Conservation (phyloP, 2,113 vertebrate species). For the Pterophyllum scalare region DNA sequence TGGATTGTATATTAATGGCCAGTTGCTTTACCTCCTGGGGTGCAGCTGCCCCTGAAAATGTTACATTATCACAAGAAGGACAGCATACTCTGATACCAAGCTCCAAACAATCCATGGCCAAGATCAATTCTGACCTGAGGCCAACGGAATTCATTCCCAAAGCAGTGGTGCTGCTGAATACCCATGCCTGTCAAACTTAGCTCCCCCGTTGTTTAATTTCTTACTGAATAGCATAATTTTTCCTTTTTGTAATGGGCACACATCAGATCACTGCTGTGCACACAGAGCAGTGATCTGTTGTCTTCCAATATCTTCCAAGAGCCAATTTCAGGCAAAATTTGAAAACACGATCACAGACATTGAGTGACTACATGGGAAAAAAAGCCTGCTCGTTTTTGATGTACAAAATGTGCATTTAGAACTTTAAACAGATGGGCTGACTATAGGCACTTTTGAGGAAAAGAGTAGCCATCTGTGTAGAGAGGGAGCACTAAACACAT, state of each 20-base stretch:
- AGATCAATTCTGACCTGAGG: background rate
- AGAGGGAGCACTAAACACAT: background rate
- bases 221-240: background rate
- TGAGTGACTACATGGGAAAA: background rate
- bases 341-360: background rate
- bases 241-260: background rate
- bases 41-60: background rate
- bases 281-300: background rate
- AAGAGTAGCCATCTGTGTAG: background rate
- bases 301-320: background rate
- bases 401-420: background rate
- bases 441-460: background rate
- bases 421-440: background rate
- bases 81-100: background rate
- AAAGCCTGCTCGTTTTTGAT: background rate
- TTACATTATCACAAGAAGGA: background rate
- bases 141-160: background rate
- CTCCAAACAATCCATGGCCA: background rate
- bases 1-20: background rate
- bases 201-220: background rate
- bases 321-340: conserved; percentile 4
- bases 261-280: background rate
- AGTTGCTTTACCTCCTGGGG: background rate
- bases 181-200: background rate
- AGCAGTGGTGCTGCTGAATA: conserved; percentile 2